Percentiles rank a stretch among this genome's conserved stretches.
phyloP scores from a whole-genome alignment of 1,140 invertebrate genomes.

The Fopius arisanus region DNA sequence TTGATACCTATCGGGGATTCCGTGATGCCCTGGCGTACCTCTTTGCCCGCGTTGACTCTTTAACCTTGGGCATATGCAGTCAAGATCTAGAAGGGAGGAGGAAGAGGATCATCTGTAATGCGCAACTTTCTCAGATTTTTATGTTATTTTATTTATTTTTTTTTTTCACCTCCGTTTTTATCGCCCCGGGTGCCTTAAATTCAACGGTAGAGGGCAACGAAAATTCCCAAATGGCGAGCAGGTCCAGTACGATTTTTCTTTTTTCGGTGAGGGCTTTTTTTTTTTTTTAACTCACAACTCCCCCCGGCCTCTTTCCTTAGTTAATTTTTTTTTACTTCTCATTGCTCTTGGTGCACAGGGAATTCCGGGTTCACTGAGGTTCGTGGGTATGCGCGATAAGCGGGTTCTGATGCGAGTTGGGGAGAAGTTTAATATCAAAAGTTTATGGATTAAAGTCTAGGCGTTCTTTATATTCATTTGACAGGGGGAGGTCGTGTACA shows the following conservation, averaged over 20 bases:
- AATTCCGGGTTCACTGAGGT: conserved; percentile 24
- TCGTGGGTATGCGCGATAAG: conserved; percentile 5
- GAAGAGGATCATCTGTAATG: conserved; percentile 26
- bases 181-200: conserved; percentile 17
- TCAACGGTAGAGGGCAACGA: conserved; percentile 22
- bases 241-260: neutral
- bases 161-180: neutral
- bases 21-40: conserved; percentile 26
- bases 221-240: conserved; percentile 16
- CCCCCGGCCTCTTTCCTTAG: neutral
- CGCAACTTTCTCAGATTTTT: neutral
- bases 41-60: conserved; percentile 7
- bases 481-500: neutral
- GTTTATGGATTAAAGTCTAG: neutral
- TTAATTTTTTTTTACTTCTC: conserved; percentile 23
- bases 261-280: no score
- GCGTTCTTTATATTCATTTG: conserved; percentile 15
- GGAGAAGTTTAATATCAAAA: neutral
- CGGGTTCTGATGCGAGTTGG: neutral
- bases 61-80: conserved; percentile 18
- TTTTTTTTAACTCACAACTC: neutral
- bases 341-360: neutral
- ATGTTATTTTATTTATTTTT: no score
- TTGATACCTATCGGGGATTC: conserved; percentile 35
- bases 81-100: neutral